These are phyloP conservation scores for Andrena fulva DNA, from an alignment of 2,888 invertebrate genomes.

Conservation along the genomic window DNA sequence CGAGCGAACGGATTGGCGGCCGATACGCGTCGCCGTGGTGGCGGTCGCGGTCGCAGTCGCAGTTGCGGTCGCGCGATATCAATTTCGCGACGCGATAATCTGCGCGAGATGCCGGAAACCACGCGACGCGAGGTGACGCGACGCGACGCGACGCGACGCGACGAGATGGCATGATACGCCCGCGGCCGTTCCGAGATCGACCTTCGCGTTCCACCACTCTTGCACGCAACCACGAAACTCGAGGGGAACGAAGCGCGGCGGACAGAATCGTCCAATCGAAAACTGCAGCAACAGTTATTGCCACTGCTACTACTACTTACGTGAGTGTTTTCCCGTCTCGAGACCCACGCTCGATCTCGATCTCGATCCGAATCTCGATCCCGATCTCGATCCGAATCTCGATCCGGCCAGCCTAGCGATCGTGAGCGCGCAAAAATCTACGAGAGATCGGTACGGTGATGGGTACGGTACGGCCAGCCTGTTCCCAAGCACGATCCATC, in stretches of 20 bases:
- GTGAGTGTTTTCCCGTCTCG: slow-evolving; percentile 1
- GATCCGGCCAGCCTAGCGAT: slow-evolving; percentile 15
- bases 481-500: slow-evolving; percentile 40
- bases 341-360: background rate
- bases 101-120: slow-evolving; percentile 9
- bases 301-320: slow-evolving; percentile 24
- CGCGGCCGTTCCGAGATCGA: background rate
- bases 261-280: background rate
- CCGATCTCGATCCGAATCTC: background rate
- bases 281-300: background rate
- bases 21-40: slow-evolving; percentile 12
- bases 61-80: slow-evolving; percentile 40
- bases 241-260: background rate
- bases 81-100: slow-evolving; percentile 22
- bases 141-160: background rate
- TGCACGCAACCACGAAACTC: background rate
- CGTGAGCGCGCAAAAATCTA: slow-evolving; percentile 30
- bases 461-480: slow-evolving; percentile 20
- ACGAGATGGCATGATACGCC: background rate
- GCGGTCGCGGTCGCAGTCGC: too few relatives aligned
- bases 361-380: background rate
- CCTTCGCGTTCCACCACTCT: slow-evolving; percentile 26
- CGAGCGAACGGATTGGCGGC: slow-evolving; percentile 16
- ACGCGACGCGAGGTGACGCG: background rate
- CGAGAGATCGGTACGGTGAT: slow-evolving; percentile 21